Base-by-base conservation (phyloP, 2,797 vertebrate genomes). In the Lithobates pipiens region DNA sequence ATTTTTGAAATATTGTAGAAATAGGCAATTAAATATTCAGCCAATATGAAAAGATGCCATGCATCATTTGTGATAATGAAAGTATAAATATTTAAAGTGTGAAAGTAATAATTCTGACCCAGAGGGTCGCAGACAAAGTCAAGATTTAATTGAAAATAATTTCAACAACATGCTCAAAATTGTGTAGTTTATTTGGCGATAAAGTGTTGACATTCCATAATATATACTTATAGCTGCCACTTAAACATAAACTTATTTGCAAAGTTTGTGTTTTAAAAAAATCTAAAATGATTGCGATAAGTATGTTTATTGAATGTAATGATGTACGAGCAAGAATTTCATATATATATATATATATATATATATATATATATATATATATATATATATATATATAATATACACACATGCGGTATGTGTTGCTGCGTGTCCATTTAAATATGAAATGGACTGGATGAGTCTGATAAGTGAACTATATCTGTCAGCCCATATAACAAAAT, bases 11-110 rank as follows among this genome's bases (percentile, higher is more conserved):
- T 46, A 85, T 63, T 77, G 15, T 39, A 77, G 27, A 25, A 32
- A 21, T 29, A 63, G 69, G 16, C 42, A 71, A 71, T 71, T 42
- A 78, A 63, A 72, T 77, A 77, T 77, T 63, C 44, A 85, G 68
- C 25, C 46, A 65, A 27, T 73, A 79, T 71, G 50, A 79, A 71
- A 85, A 11, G 7, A 71, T 73, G 73, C 75, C 36, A 75, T 77
- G 46, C 65, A 69, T 77, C 8, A 10, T 72, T 76, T 74, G 54
- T 68, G 25, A 80, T 57, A 85, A 85, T 74, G 76, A 73, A 78
- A 46, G 42, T 39, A 85, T 79, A 79, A 85, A 85, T 78, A 71
- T 85, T 85, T 78, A 80, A 80, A 80, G 46, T 57, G 29, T 68
- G 42, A 74, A 80, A 85, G 36, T 80, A 68, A 75, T 85, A 25